Percentiles rank a stretch among this genome's conserved stretches.
Conservation (phyloP, 2,888 invertebrate genomes). For the Nemotelus pantherinus region DNA sequence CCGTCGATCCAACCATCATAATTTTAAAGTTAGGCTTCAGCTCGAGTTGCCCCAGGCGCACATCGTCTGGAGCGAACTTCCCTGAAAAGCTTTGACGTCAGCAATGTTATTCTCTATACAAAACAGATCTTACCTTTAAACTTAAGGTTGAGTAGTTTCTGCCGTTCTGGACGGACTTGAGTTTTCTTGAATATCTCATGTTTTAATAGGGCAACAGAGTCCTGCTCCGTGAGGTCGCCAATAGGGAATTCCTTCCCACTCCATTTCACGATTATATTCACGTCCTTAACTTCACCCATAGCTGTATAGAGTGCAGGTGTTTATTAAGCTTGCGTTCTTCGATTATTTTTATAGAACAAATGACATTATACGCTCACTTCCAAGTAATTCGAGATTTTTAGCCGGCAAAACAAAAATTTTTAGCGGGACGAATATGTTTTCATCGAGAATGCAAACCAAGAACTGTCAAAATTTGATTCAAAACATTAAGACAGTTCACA, state of each 20-base stretch:
- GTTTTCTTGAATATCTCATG: conserved; percentile 87
- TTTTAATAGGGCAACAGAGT: conserved; percentile 83
- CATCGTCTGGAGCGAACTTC: conserved; percentile 84
- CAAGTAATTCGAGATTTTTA: not conserved
- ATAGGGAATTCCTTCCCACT: conserved; percentile 89
- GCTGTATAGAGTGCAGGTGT: not conserved
- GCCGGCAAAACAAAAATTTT: conserved; percentile 11
- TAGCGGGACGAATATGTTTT: conserved; percentile 21
- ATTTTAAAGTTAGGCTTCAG: conserved; percentile 89
- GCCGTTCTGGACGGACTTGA: conserved; percentile 89
- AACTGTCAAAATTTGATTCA: conserved; percentile 1
- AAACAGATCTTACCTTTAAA: conserved; percentile 75
- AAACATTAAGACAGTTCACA: not conserved
- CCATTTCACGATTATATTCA: conserved; percentile 86
- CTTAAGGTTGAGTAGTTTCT: conserved; percentile 92
- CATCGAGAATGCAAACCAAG: conserved; percentile 8
- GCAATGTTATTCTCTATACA: conserved; percentile 41
- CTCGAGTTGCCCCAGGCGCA: conserved; percentile 77
- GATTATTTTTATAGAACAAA: conserved; percentile 10
- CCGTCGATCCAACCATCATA: conserved; percentile 97
- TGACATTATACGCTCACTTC: not conserved
- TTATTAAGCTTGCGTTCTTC: not conserved
- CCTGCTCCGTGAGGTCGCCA: conserved; percentile 76
- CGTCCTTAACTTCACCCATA: conserved; percentile 55
- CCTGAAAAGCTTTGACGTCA: conserved; percentile 67